Conservation (phyloP, 2,797 vertebrate genomes). For the Gallinago nigripennis region DNA sequence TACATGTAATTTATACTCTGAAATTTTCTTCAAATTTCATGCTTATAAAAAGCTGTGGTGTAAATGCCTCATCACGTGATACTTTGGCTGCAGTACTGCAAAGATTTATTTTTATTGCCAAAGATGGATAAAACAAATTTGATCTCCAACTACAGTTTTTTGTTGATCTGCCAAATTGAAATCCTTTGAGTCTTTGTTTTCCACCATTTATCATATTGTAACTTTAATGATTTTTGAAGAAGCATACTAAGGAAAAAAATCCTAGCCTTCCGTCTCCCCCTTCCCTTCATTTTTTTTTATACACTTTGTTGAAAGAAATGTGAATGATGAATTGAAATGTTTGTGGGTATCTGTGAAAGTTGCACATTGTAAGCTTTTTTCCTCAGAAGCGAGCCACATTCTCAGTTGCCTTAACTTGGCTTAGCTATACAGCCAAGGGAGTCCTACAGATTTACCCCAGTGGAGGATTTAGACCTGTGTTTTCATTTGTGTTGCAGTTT, state of each 20-base stretch:
- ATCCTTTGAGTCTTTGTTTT: conserved; percentile 43
- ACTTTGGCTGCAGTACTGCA: conserved; percentile 74
- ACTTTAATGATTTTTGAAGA: conserved; percentile 31
- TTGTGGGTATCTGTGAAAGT: conserved; percentile 60
- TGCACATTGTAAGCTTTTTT: conserved; percentile 22
- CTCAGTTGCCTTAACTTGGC: conserved; percentile 37
- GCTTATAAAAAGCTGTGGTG: conserved; percentile 62
- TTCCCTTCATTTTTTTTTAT: conserved; percentile 46
- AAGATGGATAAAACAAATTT: conserved; percentile 70
- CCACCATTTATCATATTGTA: conserved; percentile 62
- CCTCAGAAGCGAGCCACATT: background rate
- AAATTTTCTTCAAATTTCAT: conserved; percentile 29
- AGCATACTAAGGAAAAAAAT: background rate
- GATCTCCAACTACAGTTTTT: conserved; percentile 53
- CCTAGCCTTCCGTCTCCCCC: background rate
- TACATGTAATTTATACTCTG: conserved; percentile 79
- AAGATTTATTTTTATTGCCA: conserved; percentile 74
- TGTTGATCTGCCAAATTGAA: conserved; percentile 58
- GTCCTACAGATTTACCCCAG: conserved; percentile 34
- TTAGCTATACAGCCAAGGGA: background rate
- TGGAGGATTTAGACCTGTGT: conserved; percentile 37
- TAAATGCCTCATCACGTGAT: conserved; percentile 42
- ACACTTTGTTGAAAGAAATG: conserved; percentile 37
- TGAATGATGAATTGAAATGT: conserved; percentile 54
- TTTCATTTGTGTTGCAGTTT: background rate